phyloP scores from a whole-genome alignment of 2,888 invertebrate species.

The Gymnosoma rotundatum region DNA sequence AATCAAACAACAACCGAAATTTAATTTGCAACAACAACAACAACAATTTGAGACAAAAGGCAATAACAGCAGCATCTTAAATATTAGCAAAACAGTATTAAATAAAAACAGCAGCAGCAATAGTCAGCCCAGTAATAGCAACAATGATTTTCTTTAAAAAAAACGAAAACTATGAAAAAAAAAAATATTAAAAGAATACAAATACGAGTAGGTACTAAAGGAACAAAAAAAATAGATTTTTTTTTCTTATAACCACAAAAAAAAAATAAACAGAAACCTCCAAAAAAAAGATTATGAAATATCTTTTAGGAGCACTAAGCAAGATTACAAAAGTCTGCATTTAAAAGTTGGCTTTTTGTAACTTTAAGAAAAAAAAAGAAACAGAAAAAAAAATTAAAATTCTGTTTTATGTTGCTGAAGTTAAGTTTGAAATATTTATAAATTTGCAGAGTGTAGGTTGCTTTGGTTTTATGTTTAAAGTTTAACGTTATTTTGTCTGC shows the following conservation, averaged over 20 bases:
- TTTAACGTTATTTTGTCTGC: slow-evolving; percentile 8
- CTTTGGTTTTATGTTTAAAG: slow-evolving; percentile 3
- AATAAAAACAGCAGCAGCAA: slow-evolving; percentile 49
- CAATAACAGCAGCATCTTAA: slow-evolving; percentile 64
- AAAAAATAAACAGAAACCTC: slow-evolving; percentile 38
- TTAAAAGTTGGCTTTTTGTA: slow-evolving; percentile 61
- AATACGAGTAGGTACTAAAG: slow-evolving; percentile 45
- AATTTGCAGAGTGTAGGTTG: slow-evolving; percentile 52
- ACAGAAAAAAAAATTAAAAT: not conserved
- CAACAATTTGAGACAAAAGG: slow-evolving; percentile 44
- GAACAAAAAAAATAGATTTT: slow-evolving; percentile 36
- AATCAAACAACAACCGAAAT: slow-evolving; percentile 64
- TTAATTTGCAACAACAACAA: slow-evolving; percentile 60
- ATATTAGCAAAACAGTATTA: slow-evolving; percentile 67
- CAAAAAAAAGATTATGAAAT: slow-evolving; percentile 70
- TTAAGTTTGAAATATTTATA: slow-evolving; percentile 44
- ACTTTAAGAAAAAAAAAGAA: slow-evolving; percentile 20
- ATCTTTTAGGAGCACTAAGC: slow-evolving; percentile 68
- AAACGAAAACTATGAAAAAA: slow-evolving; percentile 7
- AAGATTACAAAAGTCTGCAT: slow-evolving; percentile 66
- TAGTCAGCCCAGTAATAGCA: slow-evolving; percentile 22
- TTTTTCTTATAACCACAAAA: slow-evolving; percentile 15
- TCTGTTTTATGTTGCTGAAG: not conserved
- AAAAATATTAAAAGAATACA: slow-evolving; percentile 39
- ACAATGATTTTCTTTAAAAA: slow-evolving; percentile 31